Evolutionary conservation across 2,888 invertebrate species (phyloP).

Genomic region (Eupithecia inturbata): DNA sequence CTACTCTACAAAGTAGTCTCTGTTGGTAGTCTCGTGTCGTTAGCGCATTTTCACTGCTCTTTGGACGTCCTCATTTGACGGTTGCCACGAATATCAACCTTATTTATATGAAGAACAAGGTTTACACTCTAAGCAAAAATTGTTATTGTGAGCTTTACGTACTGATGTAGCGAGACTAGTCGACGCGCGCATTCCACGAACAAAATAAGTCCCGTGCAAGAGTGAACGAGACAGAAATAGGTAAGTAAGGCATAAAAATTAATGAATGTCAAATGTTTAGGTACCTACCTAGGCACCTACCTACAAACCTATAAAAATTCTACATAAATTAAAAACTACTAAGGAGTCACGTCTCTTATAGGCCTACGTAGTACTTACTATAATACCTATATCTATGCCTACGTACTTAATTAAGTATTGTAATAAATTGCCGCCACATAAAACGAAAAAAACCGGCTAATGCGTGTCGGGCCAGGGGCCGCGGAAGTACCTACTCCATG

Average conservation of each 20-base stretch:
- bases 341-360: too few species aligned
- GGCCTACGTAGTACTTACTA: too few species aligned
- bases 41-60: conserved; percentile 45
- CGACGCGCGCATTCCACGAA: conserved; percentile 83
- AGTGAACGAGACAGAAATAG: conserved; percentile 69
- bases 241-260: conserved; percentile 64
- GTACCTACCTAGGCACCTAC: conserved; percentile 68
- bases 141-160: conserved; percentile 59
- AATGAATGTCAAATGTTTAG: conserved; percentile 81
- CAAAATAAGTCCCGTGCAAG: conserved; percentile 71
- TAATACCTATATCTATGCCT: too few species aligned
- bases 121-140: conserved; percentile 35
- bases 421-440: too few species aligned
- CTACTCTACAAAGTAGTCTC: conserved; percentile 75
- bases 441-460: too few species aligned
- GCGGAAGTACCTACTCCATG: too few species aligned
- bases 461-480: too few species aligned
- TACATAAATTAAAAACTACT: too few species aligned
- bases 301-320: too few species aligned
- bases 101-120: conserved; percentile 48
- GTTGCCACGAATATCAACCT: conserved; percentile 54
- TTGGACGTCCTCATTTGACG: conserved; percentile 44
- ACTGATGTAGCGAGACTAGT: conserved; percentile 73
- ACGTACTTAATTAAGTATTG: too few species aligned
- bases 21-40: conserved; percentile 75